Base-by-base conservation (phyloP, 2,113 vertebrate genomes). In the Ellobius talpinus region DNA sequence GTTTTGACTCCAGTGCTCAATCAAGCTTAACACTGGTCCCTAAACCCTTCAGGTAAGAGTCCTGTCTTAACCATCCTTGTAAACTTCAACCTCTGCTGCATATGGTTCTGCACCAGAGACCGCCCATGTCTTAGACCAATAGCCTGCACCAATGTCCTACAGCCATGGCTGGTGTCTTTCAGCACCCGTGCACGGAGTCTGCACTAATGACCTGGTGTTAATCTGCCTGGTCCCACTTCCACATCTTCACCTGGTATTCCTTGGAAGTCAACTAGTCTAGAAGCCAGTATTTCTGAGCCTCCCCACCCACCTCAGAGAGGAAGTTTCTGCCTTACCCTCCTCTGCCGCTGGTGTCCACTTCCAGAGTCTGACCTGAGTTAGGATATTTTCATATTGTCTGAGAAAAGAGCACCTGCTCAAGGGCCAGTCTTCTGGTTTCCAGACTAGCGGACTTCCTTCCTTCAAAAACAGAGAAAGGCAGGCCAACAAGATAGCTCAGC, bases 351-450 rank as follows among this genome's bases (percentile, higher is more conserved):
- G 24, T 45, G 5, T 42, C 11, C 3, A 7, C 73, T 58, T 82
- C 90, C 50, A 78, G n/a, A 74, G 10, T 76, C 79, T 52, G 58
- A 73, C 70, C 86, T 42, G 36, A 42, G 21, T 90, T 45, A 21
- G 81, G 47, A 1, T 16, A 1, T 39, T 77, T 36, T 66, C n/a
- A 47, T 14, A 78, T 47, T 0, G 0, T 42, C 1, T 0, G 19
- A 91, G 39, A 39, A 11, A 89, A 55, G 42, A 5, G 0, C 47
- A 11, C 23, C 11, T 5, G 45, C 68, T 65, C n/a, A 0, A 0
- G 55, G 42, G 9, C 58, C 89, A 47, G 45, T 47, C 65, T 9
- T 3, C 88, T 29, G 17, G 24, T 4, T 33, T 94, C 47, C 33
- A 14, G 24, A 39, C 9, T n/a, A 55, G 66, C 3, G 0, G 0